phyloP scores from a whole-genome alignment of 2,113 vertebrate genomes.

The Scopus umbretta region DNA sequence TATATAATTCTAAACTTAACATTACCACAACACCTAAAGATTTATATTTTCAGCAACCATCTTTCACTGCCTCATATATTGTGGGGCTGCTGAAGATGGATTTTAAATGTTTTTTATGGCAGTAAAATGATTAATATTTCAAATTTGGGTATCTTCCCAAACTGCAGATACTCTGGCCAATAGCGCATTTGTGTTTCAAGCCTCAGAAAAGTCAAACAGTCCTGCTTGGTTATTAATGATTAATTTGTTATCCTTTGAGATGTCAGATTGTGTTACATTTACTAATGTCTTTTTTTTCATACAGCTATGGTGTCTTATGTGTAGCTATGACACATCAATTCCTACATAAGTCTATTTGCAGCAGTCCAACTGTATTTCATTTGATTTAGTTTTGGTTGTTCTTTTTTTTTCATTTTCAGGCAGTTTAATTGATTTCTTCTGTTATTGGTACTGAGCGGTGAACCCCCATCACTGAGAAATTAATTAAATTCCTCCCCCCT shows the following conservation, averaged over 20 bases:
- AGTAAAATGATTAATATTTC: constrained; percentile 19
- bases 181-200: neutral
- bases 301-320: neutral
- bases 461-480: neutral
- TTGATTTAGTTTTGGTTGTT: neutral
- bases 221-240: neutral
- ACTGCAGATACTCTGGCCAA: neutral
- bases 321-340: neutral
- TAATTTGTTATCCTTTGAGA: neutral
- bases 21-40: neutral
- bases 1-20: neutral
- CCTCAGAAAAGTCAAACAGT: neutral
- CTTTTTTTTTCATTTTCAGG: neutral
- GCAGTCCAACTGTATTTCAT: neutral
- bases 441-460: neutral
- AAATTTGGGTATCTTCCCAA: constrained; percentile 7
- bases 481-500: neutral
- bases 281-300: neutral
- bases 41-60: neutral
- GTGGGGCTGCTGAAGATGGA: neutral
- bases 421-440: neutral
- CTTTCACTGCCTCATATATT: constrained; percentile 38
- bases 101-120: neutral
- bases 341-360: neutral
- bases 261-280: neutral